Conservation (phyloP, 2,888 invertebrate genomes). For the Hyposoter didymator region DNA sequence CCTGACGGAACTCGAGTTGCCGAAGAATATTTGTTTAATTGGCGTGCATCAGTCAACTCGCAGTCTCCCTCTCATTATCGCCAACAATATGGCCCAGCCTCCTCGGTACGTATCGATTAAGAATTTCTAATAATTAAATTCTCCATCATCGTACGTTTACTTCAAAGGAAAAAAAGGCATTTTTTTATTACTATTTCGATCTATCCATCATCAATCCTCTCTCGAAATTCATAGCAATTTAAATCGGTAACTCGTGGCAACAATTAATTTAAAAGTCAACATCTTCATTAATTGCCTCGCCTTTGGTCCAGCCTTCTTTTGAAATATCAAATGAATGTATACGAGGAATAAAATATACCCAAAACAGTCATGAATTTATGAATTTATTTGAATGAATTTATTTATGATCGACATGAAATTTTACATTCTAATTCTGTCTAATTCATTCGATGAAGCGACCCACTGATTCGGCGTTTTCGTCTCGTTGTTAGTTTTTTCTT, state of each 20-base stretch:
- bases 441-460: not conserved
- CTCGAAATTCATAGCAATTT: slow-evolving; percentile 42
- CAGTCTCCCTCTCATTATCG: slow-evolving; percentile 53
- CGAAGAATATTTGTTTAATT: slow-evolving; percentile 63
- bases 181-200: slow-evolving; percentile 1
- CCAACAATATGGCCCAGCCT: slow-evolving; percentile 26
- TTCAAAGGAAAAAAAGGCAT: not conserved
- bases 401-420: slow-evolving; percentile 12
- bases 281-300: slow-evolving; percentile 50
- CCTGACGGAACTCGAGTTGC: slow-evolving; percentile 49
- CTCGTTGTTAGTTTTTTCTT: not conserved
- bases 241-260: slow-evolving; percentile 38
- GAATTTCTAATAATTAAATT: slow-evolving; percentile 46
- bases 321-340: not conserved
- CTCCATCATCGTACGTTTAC: not conserved
- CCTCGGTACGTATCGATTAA: slow-evolving; percentile 33
- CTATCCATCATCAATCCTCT: slow-evolving; percentile 37
- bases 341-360: slow-evolving; percentile 4
- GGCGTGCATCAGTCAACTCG: slow-evolving; percentile 43
- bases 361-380: slow-evolving; percentile 1
- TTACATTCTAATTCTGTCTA: slow-evolving; percentile 17
- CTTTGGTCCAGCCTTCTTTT: not conserved
- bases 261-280: slow-evolving; percentile 50
- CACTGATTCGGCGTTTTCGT: not conserved
- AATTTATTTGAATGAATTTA: slow-evolving; percentile 45